Base-by-base conservation (phyloP, 2,113 vertebrate species). In the Gopherus evgoodei region DNA sequence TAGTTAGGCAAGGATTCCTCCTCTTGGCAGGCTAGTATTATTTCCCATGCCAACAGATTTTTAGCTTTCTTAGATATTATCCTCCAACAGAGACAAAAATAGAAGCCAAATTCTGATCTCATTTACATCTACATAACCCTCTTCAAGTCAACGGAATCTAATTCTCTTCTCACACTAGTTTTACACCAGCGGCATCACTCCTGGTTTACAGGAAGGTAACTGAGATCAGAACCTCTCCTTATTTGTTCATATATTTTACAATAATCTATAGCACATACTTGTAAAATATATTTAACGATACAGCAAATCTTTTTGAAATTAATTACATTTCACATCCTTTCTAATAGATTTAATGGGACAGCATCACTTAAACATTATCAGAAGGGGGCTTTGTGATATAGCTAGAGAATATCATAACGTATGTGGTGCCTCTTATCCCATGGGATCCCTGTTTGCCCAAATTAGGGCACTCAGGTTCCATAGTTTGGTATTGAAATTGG, bases 1-100 rank as follows among this genome's bases (percentile, higher is more conserved):
- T 94, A 97, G 84, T 83, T 50, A 95, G 47, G 81, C 88, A 94
- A 69, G 49, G 90, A 95, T 88, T 91, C 84, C 69, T 96, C 89
- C 92, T 90, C 90, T 83, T 97, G 95, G 95, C 95, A 97, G 94
- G 91, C 27, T 59, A 44, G 9, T 44, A 62, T 47, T 56, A 88
- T 93, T 92, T 87, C 31, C 54, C 49, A 83, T 94, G 93, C 88
- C 90, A 96, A 92, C 89, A 8, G 1, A 96, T 88, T 84, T 93
- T 88, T 86, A 96, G 92, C 82, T 83, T 95, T 95, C 86, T 91
- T 92, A 95, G 94, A 90, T 90, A 87, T 83, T 93, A 54, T 96
- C 79, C 93, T 81, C 53, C 90, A 96, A 2, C 54, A 93, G 31
- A 93, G 94, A 91, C 84, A 94, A 96, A 94, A 92, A 93, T 86